phyloP scores from a whole-genome alignment of 2,888 invertebrate genomes.

The Eupsilia transversa region DNA sequence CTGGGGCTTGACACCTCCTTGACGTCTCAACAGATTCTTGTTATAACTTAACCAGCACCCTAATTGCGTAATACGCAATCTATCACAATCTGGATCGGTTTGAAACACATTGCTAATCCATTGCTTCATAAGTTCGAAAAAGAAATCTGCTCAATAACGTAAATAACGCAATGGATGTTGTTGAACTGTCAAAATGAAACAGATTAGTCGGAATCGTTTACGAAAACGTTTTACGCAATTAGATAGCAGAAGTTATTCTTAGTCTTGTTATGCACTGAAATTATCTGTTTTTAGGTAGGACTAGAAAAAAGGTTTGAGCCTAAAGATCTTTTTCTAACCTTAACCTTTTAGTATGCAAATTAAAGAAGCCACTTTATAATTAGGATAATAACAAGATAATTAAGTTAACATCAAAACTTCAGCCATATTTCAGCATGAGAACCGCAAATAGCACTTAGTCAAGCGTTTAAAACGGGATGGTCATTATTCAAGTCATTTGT shows the following conservation, averaged over 20 bases:
- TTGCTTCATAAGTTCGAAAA: no score
- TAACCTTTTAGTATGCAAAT: conserved; percentile 28
- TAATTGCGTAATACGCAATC: no score
- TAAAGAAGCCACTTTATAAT: conserved; percentile 32
- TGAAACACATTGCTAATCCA: no score
- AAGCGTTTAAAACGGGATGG: conserved; percentile 72
- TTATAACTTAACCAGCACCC: conserved; percentile 45
- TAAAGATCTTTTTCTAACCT: no score
- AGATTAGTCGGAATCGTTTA: no score
- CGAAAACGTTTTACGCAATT: no score
- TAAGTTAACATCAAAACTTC: conserved; percentile 56
- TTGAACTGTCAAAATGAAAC: no score
- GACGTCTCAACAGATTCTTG: conserved; percentile 39
- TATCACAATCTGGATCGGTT: no score
- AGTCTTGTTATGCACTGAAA: conserved; percentile 12
- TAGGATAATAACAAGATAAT: conserved; percentile 42
- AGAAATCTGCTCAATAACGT: no score
- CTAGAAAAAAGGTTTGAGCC: neutral
- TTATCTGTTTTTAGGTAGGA: neutral
- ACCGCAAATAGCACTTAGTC: conserved; percentile 72
- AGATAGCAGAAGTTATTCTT: conserved; percentile 29
- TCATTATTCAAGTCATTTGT: conserved; percentile 81
- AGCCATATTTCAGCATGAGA: conserved; percentile 63
- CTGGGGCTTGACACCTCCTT: conserved; percentile 49
- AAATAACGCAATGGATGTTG: no score